Evolutionary conservation across 2,113 vertebrate species (phyloP).

Genomic region (Alligator mississippiensis): DNA sequence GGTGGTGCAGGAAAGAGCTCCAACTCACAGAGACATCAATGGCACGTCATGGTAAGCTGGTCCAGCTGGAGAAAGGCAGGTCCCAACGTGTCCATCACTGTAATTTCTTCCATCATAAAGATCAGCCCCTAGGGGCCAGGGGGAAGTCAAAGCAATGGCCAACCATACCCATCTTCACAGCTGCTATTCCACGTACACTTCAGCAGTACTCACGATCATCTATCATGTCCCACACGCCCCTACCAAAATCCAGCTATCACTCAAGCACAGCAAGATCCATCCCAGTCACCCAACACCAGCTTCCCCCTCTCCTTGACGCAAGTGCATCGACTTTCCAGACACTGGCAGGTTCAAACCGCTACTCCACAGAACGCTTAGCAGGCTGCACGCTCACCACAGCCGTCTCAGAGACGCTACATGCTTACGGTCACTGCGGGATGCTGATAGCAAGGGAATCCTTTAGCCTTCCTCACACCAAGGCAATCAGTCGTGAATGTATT

Average conservation of each 20-base stretch:
- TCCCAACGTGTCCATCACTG: not conserved
- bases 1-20: fast-evolving
- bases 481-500: not conserved
- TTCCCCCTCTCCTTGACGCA: not conserved
- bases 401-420: not conserved
- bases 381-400: not conserved
- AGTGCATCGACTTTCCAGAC: not conserved
- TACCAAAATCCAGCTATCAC: fast-evolving
- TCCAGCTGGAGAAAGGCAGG: not conserved
- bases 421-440: not conserved
- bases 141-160: not conserved
- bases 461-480: not conserved
- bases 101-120: not conserved
- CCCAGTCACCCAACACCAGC: not conserved
- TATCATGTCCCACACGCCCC: not conserved
- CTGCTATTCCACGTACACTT: not conserved
- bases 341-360: not conserved
- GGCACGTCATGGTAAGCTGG: not conserved
- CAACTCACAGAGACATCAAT: not conserved
- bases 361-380: not conserved
- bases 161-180: fast-evolving
- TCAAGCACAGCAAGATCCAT: not conserved
- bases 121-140: not conserved
- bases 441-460: not conserved
- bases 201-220: not conserved